Percentiles rank a stretch among this genome's conserved stretches.
phyloP scores from a whole-genome alignment of 92 coral and sea anemone species.

The Scolanthus callimorphus region DNA sequence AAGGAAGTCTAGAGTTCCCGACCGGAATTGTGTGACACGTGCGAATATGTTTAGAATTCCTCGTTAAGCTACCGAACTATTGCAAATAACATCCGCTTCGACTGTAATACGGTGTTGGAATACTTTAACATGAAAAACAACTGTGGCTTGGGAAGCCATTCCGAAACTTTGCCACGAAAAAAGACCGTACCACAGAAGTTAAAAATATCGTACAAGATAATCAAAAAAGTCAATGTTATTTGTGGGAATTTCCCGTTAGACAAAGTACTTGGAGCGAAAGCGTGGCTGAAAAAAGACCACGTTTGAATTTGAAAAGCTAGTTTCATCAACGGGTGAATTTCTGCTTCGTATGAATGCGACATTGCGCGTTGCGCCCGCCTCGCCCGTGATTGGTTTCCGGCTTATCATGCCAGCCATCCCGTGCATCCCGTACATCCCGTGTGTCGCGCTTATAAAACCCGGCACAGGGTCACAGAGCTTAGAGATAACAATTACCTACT shows the following conservation, averaged over 20 bases:
- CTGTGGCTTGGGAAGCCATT: not conserved
- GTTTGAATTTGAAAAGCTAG: too few species aligned
- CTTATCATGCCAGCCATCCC: not conserved
- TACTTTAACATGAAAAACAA: not conserved
- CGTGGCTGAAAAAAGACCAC: too few species aligned
- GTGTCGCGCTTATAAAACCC: slow-evolving; percentile 1
- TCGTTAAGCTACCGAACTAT: not conserved
- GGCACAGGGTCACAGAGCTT: not conserved
- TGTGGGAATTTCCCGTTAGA: too few species aligned
- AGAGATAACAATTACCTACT: too few species aligned
- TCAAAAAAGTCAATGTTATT: too few species aligned
- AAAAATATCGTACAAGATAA: too few species aligned
- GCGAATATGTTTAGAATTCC: not conserved
- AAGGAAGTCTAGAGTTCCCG: not conserved
- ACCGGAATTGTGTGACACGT: not conserved
- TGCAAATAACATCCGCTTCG: not conserved
- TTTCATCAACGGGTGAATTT: not conserved
- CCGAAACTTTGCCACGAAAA: not conserved
- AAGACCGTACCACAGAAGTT: not conserved
- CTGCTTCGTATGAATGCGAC: not conserved
- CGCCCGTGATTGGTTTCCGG: not conserved
- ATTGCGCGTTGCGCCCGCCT: too few species aligned
- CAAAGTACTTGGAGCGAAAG: too few species aligned
- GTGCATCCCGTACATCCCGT: not conserved
- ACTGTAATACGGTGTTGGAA: not conserved